Evolutionary conservation across 2,113 vertebrate species (phyloP).

Genomic region (Edolisoma coerulescens): DNA sequence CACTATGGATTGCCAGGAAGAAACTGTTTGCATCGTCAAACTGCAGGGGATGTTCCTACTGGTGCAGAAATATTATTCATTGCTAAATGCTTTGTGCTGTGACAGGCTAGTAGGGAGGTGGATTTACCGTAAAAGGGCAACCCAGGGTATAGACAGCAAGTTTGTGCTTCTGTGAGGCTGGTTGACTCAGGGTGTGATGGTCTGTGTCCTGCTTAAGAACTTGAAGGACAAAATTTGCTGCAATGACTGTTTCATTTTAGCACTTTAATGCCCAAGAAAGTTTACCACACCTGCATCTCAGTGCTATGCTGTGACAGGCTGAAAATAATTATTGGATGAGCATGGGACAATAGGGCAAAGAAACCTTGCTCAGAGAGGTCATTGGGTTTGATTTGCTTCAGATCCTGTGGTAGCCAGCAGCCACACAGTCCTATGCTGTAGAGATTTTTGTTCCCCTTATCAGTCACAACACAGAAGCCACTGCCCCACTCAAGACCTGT

Average conservation of each 20-base stretch:
- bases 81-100: not conserved
- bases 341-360: not conserved
- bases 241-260: not conserved
- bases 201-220: not conserved
- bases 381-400: not conserved
- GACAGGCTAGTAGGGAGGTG: not conserved
- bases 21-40: not conserved
- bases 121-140: not conserved
- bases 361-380: not conserved
- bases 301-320: not conserved
- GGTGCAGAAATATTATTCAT: not conserved
- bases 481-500: not conserved
- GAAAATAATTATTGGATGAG: not conserved
- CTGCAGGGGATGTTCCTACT: not conserved
- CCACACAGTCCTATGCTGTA: not conserved
- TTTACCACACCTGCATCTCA: not conserved
- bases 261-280: not conserved
- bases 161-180: not conserved
- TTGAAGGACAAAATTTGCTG: constrained; percentile 30
- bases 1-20: not conserved
- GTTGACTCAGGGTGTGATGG: not conserved
- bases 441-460: not conserved
- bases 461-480: not conserved
- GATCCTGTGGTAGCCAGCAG: not conserved
- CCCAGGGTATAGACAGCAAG: not conserved